Conservation (phyloP, 2,113 vertebrate species). For the Chionodraco myersi region DNA sequence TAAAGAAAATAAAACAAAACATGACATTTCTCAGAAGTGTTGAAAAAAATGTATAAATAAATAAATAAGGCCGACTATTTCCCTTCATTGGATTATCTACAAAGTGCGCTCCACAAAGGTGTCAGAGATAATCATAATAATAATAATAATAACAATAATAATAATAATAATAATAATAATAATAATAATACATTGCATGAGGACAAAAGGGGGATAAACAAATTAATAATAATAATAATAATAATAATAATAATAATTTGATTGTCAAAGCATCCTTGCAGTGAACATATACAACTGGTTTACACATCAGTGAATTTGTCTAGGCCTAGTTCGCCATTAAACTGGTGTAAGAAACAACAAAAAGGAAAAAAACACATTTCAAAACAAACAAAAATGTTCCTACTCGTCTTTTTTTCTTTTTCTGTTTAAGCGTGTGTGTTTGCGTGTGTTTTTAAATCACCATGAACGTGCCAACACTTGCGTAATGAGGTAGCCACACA, state of each 20-base stretch:
- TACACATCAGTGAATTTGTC: constrained; percentile 72
- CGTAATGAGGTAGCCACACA: constrained; percentile 94
- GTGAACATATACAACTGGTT: constrained; percentile 82
- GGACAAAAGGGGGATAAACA: constrained; percentile 65
- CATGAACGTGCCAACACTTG: constrained; percentile 80
- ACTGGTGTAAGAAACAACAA: constrained; percentile 29
- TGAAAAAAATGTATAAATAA: constrained; percentile 31
- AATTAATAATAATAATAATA: constrained; percentile 44
- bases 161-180: constrained; percentile 49
- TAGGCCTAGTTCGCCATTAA: constrained; percentile 73
- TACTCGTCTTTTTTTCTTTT: constrained; percentile 50
- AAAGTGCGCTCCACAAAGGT: constrained; percentile 87
- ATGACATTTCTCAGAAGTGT: constrained; percentile 39
- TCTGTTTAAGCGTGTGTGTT: constrained; percentile 1
- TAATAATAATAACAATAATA: constrained; percentile 50
- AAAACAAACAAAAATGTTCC: constrained; percentile 45
- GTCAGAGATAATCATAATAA: constrained; percentile 55
- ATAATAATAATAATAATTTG: constrained; percentile 72
- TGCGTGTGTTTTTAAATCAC: constrained; percentile 56
- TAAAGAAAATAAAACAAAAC: constrained; percentile 14
- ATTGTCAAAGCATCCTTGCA: constrained; percentile 92
- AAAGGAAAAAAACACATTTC: constrained; percentile 36
- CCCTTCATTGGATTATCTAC: constrained; percentile 83
- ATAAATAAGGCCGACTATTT: constrained; percentile 79
- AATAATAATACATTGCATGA: constrained; percentile 35